Conservation (phyloP, 2,888 invertebrate genomes). For the Athalia circularis region DNA sequence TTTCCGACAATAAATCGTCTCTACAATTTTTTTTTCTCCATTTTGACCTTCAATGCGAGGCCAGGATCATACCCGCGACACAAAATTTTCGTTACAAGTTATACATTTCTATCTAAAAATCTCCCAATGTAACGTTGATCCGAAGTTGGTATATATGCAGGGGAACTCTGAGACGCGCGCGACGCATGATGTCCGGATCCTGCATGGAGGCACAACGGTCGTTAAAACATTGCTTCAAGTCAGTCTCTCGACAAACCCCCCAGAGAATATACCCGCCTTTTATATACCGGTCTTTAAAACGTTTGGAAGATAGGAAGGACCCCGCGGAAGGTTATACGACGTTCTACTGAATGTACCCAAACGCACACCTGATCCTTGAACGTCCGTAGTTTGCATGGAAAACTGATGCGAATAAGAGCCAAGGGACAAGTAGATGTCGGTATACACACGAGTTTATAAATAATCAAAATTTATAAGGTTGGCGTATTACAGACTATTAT, state of each 20-base stretch:
- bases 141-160: not conserved
- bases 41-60: too few relatives aligned
- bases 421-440: not conserved
- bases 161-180: not conserved
- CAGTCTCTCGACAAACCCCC: conserved; percentile 4
- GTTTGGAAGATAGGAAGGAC: not conserved
- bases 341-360: not conserved
- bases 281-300: conserved; percentile 34
- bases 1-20: too few relatives aligned
- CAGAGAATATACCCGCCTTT: conserved; percentile 2
- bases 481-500: not conserved
- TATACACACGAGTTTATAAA: conserved; percentile 32
- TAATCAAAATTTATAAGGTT: conserved; percentile 5
- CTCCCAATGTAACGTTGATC: too few relatives aligned
- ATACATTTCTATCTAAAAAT: too few relatives aligned
- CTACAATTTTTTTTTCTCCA: too few relatives aligned
- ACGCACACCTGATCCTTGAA: conserved; percentile 20
- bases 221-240: conserved; percentile 22
- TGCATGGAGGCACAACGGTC: conserved; percentile 1
- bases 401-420: not conserved
- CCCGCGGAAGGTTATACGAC: conserved; percentile 3
- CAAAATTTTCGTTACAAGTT: too few relatives aligned
- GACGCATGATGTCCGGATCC: not conserved
- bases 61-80: too few relatives aligned
- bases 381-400: not conserved